Conservation (phyloP, 2,797 vertebrate species). For the Ptychobarbus kaznakovi region DNA sequence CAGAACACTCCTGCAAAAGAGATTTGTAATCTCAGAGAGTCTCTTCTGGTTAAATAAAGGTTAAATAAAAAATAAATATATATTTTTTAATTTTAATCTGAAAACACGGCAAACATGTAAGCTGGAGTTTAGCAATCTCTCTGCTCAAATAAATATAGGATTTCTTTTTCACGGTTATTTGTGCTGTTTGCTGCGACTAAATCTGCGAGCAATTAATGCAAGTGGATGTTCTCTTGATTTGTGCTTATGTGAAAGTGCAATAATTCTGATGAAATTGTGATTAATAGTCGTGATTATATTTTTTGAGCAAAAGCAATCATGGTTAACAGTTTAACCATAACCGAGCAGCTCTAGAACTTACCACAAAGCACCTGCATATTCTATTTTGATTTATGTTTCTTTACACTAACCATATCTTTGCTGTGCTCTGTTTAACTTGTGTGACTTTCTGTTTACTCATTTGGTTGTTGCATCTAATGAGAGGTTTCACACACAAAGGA, state of each 20-base stretch:
- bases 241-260: background rate
- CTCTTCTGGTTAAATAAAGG: too few relatives aligned
- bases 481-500: conserved; percentile 69
- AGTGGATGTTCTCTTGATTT: background rate
- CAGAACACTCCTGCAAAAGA: too few relatives aligned
- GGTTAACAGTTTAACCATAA: background rate
- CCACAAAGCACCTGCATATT: background rate
- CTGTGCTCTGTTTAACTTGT: conserved; percentile 51
- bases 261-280: background rate
- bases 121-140: too few relatives aligned
- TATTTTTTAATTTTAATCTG: too few relatives aligned
- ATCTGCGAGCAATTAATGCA: background rate
- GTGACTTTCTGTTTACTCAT: conserved; percentile 60
- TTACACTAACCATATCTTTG: background rate
- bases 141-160: too few relatives aligned
- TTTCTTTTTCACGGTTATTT: too few relatives aligned
- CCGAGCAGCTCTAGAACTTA: background rate
- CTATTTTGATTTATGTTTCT: background rate
- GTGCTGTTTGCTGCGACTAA: background rate
- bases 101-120: background rate
- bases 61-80: too few relatives aligned
- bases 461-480: conserved; percentile 76
- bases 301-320: background rate
- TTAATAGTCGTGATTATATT: background rate
- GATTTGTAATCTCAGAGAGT: too few relatives aligned